Evolutionary conservation across 2,113 vertebrate genomes (phyloP).

Genomic region (Paratilapia polleni): DNA sequence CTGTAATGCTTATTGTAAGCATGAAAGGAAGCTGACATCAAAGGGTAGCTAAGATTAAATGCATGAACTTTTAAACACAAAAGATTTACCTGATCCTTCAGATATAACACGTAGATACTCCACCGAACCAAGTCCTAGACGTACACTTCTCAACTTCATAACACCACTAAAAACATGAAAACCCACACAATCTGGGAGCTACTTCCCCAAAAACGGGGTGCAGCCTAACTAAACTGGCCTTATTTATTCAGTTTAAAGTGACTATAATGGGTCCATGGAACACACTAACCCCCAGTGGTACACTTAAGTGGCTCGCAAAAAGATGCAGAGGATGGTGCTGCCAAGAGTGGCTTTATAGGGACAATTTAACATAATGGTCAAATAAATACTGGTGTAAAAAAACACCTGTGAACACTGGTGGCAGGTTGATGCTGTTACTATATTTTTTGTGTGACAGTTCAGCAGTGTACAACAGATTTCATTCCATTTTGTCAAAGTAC

Average conservation of each 20-base stretch:
- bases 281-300: conserved; percentile 73
- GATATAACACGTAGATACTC: not conserved
- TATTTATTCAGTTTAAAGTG: conserved; percentile 73
- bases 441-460: conserved; percentile 73
- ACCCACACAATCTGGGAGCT: conserved; percentile 10
- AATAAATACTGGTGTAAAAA: conserved; percentile 82
- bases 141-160: conserved; percentile 13
- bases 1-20: not conserved
- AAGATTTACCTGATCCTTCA: not conserved
- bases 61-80: not conserved
- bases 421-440: conserved; percentile 68
- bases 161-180: conserved; percentile 34
- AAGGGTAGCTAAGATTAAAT: not conserved
- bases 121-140: not conserved
- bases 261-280: conserved; percentile 67
- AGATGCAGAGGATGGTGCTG: conserved; percentile 75
- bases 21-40: not conserved
- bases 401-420: conserved; percentile 69
- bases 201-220: conserved; percentile 21
- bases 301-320: conserved; percentile 78
- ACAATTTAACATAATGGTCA: conserved; percentile 84
- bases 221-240: conserved; percentile 58
- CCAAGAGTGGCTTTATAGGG: conserved; percentile 80
- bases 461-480: conserved; percentile 61
- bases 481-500: conserved; percentile 56